phyloP scores from a whole-genome alignment of 2,113 vertebrate species.

The Salvelinus sp. region DNA sequence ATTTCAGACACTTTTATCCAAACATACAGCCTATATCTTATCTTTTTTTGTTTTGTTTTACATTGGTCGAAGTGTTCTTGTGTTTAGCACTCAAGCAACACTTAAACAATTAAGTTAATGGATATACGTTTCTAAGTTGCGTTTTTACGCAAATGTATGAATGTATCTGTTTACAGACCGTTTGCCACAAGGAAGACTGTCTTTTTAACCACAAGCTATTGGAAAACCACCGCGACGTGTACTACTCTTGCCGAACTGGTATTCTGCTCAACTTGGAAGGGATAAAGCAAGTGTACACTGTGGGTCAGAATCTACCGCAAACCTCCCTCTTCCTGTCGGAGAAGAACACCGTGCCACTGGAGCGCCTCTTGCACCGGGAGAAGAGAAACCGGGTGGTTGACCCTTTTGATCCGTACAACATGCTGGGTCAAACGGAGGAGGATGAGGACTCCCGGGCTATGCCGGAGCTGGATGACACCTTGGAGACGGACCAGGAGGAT shows the following conservation, averaged over 20 bases:
- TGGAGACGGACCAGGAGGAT: slow-evolving; percentile 57
- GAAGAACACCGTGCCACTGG: slow-evolving; percentile 84
- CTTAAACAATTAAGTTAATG: background rate
- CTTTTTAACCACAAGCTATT: slow-evolving; percentile 82
- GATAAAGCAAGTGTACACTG: slow-evolving; percentile 75
- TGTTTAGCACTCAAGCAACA: background rate
- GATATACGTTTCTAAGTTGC: background rate
- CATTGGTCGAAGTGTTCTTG: background rate
- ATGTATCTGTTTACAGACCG: slow-evolving; percentile 64
- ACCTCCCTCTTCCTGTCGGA: slow-evolving; percentile 85
- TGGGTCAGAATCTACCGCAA: slow-evolving; percentile 81
- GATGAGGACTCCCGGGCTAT: slow-evolving; percentile 77
- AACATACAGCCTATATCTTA: background rate
- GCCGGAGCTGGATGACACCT: slow-evolving; percentile 60
- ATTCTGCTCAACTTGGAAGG: slow-evolving; percentile 89
- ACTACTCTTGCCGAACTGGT: slow-evolving; percentile 81
- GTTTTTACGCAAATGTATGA: too few species aligned
- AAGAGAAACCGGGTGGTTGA: slow-evolving; percentile 77
- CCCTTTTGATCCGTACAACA: slow-evolving; percentile 65
- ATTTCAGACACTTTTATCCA: background rate
- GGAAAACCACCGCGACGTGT: slow-evolving; percentile 91
- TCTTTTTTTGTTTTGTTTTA: background rate
- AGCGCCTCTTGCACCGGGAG: slow-evolving; percentile 81
- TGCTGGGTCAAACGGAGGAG: slow-evolving; percentile 55
- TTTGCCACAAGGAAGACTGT: slow-evolving; percentile 84